A percentile compares a stretch with the other conserved stretches of the same genome.
Conservation (phyloP, 2,888 invertebrate species). For the Trachelus troglodyta region DNA sequence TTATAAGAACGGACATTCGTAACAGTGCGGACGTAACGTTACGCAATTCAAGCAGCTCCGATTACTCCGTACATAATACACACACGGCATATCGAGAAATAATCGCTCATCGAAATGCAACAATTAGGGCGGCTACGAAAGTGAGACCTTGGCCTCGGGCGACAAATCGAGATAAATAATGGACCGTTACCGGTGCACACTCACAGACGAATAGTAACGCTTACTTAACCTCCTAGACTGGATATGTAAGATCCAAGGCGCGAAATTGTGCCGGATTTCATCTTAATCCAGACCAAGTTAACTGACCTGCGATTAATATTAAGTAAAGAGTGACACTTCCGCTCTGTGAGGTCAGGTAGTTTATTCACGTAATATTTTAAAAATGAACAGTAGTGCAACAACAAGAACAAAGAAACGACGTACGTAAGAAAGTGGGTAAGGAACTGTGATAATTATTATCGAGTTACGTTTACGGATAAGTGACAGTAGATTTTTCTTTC, state of each 20-base stretch:
- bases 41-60: neutral
- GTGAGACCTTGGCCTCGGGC: conserved; percentile 31
- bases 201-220: neutral
- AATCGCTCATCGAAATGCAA: neutral
- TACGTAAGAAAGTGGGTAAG: neutral
- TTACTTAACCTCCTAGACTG: neutral
- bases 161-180: conserved; percentile 13
- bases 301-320: neutral
- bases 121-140: conserved; percentile 21
- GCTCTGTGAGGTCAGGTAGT: neutral
- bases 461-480: neutral
- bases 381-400: neutral
- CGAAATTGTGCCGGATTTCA: neutral
- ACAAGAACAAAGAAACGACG: neutral
- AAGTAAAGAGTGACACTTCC: neutral
- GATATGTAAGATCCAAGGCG: neutral
- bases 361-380: neutral
- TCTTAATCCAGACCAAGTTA: neutral
- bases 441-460: neutral
- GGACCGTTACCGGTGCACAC: neutral
- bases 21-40: neutral
- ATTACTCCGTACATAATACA: neutral
- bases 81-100: neutral
- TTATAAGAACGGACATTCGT: neutral
- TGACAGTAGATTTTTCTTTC: neutral